These are phyloP conservation scores for Anorthoa munda DNA, from an alignment of 2,888 invertebrate species.

Conservation along the genomic window DNA sequence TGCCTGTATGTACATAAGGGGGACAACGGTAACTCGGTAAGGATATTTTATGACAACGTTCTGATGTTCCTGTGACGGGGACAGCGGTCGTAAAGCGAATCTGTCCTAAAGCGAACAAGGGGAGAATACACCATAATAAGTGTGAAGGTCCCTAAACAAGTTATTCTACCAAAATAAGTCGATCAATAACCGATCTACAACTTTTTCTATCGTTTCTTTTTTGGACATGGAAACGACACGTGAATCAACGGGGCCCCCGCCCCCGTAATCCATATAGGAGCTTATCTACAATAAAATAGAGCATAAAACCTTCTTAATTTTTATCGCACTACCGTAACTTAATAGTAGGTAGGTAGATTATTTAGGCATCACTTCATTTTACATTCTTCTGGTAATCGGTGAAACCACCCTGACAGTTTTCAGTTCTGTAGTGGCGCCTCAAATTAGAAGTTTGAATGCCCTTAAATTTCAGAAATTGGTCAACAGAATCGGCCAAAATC, in stretches of 20 bases:
- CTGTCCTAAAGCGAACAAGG: too few species aligned
- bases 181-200: slow-evolving; percentile 1
- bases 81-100: too few species aligned
- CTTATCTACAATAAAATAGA: slow-evolving; percentile 5
- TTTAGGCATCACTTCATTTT: background rate
- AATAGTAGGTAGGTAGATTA: background rate
- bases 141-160: background rate
- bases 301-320: slow-evolving; percentile 30
- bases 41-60: too few species aligned
- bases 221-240: slow-evolving; percentile 32
- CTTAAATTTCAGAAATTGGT: too few species aligned
- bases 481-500: too few species aligned
- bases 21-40: too few species aligned
- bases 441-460: too few species aligned
- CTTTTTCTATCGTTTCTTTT: background rate
- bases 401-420: background rate
- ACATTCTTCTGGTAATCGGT: background rate
- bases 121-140: too few species aligned
- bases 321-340: slow-evolving; percentile 17
- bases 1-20: too few species aligned
- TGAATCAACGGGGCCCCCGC: slow-evolving; percentile 66
- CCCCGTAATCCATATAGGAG: slow-evolving; percentile 57
- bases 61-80: too few species aligned
- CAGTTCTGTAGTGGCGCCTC: too few species aligned
- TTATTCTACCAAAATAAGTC: slow-evolving; percentile 5